A percentile compares a stretch with the other conserved stretches of the same genome.
phyloP scores from a whole-genome alignment of 2,113 vertebrate species.

The Mus musculus region GRCm39 chr2:163909501-163910000 shows the following conservation, averaged over 20 bases:
- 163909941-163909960: neutral
- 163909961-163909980: neutral
- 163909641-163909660: neutral
- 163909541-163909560: neutral
- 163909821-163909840: slow-evolving; percentile 28
- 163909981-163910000: neutral
- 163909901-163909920: neutral
- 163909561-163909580: neutral
- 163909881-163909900: neutral
- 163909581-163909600: neutral
- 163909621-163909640: neutral
- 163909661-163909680: neutral
- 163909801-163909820: neutral
- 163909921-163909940: no score
- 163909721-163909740: neutral
- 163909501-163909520: neutral
- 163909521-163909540: neutral
- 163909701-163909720: neutral
- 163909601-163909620: neutral
- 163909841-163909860: neutral
- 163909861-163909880: neutral
- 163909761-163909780: neutral
- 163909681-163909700: neutral
- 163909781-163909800: neutral
- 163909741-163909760: neutral